Base-by-base conservation (phyloP, 2,888 invertebrate species). In the Rhagonycha lutea region DNA sequence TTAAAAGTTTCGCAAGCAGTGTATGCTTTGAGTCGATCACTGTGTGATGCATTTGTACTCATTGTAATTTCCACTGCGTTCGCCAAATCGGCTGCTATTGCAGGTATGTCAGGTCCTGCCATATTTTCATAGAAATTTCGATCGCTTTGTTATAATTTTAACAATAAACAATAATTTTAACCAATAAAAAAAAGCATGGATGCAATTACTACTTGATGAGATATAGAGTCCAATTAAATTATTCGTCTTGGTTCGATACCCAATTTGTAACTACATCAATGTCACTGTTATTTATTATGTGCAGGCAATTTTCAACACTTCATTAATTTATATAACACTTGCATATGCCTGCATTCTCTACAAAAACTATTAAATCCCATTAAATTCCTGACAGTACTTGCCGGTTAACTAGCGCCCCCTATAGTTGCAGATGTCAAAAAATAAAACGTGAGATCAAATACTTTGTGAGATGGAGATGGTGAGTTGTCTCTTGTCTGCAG, bases 1-100 rank as follows among this genome's bases (percentile, higher is more conserved):
- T 95, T 95, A 84, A 96, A 96, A 83, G 91, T 91, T 87, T 96
- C 95, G 84, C 95, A 95, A 28, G 95, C 94, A 88, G 93, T 94
- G 84, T 96, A 96, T 1, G 96, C 95, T 85, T 95, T 95, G 79
- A 92, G 90, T 70, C 96, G 91, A 78, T 94, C 92, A 77, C 93
- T 91, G 80, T 95, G 95, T 12, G 93, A 90, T 47, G 94, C 93
- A 76, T 91, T 89, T n/a, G 95, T 93, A 84, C 94, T 93, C 91
- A 96, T 93, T 76, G 95, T 95, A 14, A 95, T 89, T 84, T 96
- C 95, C 60, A 96, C 94, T 68, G 95, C 95, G 74, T 93, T 90
- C 74, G 95, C 94, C 81, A 96, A 89, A 86, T 95, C 95, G 74
- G 93, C 93, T 78, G 95, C 94, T 85, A 93, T 89, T 80, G 92